Base-by-base conservation (phyloP, 92 coral and sea anemone genomes). In the Epizoanthus stellaris region DNA sequence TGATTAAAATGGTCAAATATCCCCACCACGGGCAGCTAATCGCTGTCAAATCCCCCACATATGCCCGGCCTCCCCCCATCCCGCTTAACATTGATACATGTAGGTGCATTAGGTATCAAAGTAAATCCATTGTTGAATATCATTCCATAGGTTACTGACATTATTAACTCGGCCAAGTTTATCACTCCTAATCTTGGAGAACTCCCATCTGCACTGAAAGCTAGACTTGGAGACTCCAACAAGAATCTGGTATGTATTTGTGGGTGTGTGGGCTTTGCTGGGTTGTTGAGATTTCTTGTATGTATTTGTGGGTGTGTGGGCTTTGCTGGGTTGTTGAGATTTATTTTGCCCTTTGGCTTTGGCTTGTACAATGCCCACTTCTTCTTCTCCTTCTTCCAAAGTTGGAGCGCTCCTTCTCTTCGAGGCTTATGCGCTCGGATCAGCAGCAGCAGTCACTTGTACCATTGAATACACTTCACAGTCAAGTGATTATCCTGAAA, bases 181-280 rank as follows among this genome's bases (percentile, higher is more conserved):
- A 95, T 96, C 69, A 96, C 98, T 3, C 87, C 98, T 0, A 95
- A 91, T 75, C 86, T 96, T 76, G 98, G 97, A 6, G 99, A 96
- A 17, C 91, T 96, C n/a, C 99, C 99, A 15, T 88, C 88, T 13
- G 96, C 99, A 36, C 76, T 96, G 56, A 96, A 96, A 65, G 98
- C 97, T 23, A 85, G 99, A 40, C 90, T 96, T 38, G 99, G 99
- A 25, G 99, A 96, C 82, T 96, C 99, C 3, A 96, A 96, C 86
- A 96, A 96, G 85, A 96, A 96, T 73, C 91, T 96, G 90, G 99
- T 96, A 67, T 67, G 98, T 89, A 75, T 5, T 69, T 14, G 1
- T 17, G 13, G 14, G 5, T 8, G 34, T 56, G 34, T 36, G 4
- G 3, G 25, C 19, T 52, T 49, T 47, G 16, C 11, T 52, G 65